Evolutionary conservation across 1,140 invertebrate species (phyloP).

Genomic region (Bemisia tabaci): DNA sequence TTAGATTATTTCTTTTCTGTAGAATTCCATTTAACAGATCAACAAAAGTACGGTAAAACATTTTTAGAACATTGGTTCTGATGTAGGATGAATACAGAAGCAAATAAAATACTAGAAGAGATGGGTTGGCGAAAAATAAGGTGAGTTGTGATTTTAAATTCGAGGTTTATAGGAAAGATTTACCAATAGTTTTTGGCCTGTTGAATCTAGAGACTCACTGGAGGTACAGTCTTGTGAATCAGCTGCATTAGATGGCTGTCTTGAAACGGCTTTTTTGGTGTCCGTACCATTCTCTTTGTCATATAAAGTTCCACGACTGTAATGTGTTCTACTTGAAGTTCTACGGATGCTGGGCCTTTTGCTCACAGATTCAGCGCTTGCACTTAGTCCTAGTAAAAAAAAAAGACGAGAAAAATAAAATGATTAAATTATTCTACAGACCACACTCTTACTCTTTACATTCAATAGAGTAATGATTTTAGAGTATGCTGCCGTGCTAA

Average conservation of each 20-base stretch:
- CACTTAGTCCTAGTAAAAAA: slow-evolving; percentile 34
- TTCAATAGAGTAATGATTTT: no score
- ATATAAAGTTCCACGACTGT: slow-evolving; percentile 44
- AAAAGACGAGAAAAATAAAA: slow-evolving; percentile 10
- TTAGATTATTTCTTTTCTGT: no score
- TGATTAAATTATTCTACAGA: no score
- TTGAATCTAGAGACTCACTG: slow-evolving; percentile 3
- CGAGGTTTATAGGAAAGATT: slow-evolving; percentile 19
- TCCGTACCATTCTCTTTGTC: slow-evolving; percentile 49
- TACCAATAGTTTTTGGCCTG: slow-evolving; percentile 6
- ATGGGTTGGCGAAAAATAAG: no score
- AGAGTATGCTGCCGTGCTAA: no score
- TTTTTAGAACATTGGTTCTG: no score
- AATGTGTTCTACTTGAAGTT: slow-evolving; percentile 38
- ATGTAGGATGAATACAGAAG: no score
- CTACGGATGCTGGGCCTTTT: slow-evolving; percentile 46
- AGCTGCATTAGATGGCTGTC: slow-evolving; percentile 3
- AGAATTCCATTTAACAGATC: no score
- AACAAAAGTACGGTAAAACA: no score
- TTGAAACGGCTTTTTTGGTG: slow-evolving; percentile 22
- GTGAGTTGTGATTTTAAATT: slow-evolving; percentile 13
- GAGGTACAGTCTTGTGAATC: slow-evolving; percentile 3
- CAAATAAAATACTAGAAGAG: no score
- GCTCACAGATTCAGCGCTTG: slow-evolving; percentile 51
- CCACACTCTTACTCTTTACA: no score